Evolutionary conservation across 1,140 invertebrate genomes (phyloP).

Genomic region (Heliconius congener): DNA sequence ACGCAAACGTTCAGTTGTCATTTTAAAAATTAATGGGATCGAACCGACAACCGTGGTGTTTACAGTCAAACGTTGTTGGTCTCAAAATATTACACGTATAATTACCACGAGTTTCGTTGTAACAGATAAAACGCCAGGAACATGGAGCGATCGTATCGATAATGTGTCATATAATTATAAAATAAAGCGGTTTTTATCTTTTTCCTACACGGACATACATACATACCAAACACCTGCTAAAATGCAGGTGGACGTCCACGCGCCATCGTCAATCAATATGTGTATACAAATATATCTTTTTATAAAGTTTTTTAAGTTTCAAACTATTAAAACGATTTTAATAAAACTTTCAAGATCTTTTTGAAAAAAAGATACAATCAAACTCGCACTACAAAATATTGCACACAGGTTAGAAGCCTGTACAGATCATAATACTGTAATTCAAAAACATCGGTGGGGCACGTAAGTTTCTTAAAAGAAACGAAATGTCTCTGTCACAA

Average conservation of each 20-base stretch:
- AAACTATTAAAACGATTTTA: too few relatives aligned
- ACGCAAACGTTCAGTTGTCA: too few relatives aligned
- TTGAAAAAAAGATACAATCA: too few relatives aligned
- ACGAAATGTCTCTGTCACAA: too few relatives aligned
- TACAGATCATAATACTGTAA: too few relatives aligned
- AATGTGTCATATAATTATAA: constrained; percentile 11
- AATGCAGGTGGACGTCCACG: not conserved
- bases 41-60: not conserved
- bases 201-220: not conserved
- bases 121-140: not conserved
- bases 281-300: not conserved
- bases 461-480: too few relatives aligned
- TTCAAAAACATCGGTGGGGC: too few relatives aligned
- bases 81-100: not conserved
- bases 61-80: not conserved
- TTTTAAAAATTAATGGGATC: not conserved
- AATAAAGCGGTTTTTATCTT: constrained; percentile 5
- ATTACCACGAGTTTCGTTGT: not conserved
- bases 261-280: not conserved
- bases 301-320: not conserved
- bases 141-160: not conserved
- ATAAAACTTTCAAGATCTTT: too few relatives aligned
- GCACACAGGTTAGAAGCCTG: too few relatives aligned
- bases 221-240: not conserved
- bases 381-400: too few relatives aligned